Percentiles rank a stretch among this genome's conserved stretches.
These are phyloP conservation scores for Anastrepha ludens DNA, from an alignment of 1,140 invertebrate genomes.

Conservation along the genomic window DNA sequence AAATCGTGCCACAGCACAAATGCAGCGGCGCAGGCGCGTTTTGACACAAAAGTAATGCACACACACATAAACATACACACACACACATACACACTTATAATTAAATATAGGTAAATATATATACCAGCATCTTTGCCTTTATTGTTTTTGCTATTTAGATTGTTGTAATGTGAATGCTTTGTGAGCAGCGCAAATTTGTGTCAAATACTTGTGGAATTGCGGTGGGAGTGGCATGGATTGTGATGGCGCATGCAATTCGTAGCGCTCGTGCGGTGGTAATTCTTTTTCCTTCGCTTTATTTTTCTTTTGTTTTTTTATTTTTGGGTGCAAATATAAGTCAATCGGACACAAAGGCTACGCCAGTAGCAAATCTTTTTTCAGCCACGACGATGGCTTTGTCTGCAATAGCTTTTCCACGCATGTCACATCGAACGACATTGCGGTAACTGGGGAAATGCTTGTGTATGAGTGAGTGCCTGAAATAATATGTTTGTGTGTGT, in stretches of 20 bases:
- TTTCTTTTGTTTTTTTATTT: not conserved
- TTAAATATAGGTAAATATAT: not conserved
- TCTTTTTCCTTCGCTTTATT: not conserved
- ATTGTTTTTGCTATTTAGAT: not conserved
- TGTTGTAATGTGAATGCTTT: not conserved
- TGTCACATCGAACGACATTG: not conserved
- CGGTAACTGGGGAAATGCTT: not conserved
- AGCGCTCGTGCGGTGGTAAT: not conserved
- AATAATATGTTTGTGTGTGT: not conserved
- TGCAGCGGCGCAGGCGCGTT: not conserved
- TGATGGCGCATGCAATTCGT: slow-evolving; percentile 8
- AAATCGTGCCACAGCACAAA: not conserved
- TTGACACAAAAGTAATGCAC: not conserved
- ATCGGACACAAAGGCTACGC: not conserved
- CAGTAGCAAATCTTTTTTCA: not conserved
- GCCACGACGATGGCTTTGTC: not conserved
- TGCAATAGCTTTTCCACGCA: slow-evolving; percentile 12
- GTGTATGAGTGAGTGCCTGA: not conserved
- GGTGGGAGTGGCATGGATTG: slow-evolving; percentile 3
- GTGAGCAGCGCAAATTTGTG: slow-evolving; percentile 34
- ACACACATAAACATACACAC: not conserved
- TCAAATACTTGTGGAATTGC: slow-evolving; percentile 38
- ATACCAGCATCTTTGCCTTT: not conserved
- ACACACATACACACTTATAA: not conserved
- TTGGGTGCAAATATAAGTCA: slow-evolving; percentile 40